Base-by-base conservation (phyloP, 30 jellyfish, hydroid and myxozoan species). In the Chironex yamaguchii region DNA sequence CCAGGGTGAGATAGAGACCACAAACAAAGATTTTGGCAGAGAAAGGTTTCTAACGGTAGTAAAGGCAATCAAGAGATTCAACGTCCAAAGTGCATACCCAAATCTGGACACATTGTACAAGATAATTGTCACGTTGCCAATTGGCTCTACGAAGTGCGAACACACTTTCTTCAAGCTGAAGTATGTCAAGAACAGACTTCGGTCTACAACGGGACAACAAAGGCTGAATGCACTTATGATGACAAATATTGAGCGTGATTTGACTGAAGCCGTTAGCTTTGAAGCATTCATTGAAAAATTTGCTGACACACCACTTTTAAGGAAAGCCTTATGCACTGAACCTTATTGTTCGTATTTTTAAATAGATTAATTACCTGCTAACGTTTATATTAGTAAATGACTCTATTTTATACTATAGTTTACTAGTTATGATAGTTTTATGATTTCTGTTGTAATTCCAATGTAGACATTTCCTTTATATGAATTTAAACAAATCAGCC, bases 161-260 rank as follows among this genome's bases (percentile, higher is more conserved):
- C 3, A 32, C 4, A 54, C 71, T 3, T 54, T 54, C 25, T 54
- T 32, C 6, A 54, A 54, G 21, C 25, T 6, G 25, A 54, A 54
- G 22, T 54, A 34, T 0, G 50, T 34, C 2, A 34, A 34, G 49
- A 34, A 64, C 25, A 62, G 64, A 75, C 49, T 64, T 64, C 83
- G 82, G 29, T 54, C 21, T 54, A 54, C 71, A 9, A 54, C 25
- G 71, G 71, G 71, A 20, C 71, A 54, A 20, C 31, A 54, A 3
- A 6, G 71, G 31, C 22, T 54, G 3, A 20, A 6, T 54, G 21
- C 71, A 6, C 71, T 54, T 54, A 54, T 54, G 6, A 27, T 54
- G 22, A 3, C 25, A 54, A 54, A 20, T 20, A 32, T 54, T 3
- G 21, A 54, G 22, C 6, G 25, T 54, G 22, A 20, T 20, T 6